Evolutionary conservation across 2,113 vertebrate species (phyloP).

Genomic region (Rhynchopsitta pachyrhyncha): DNA sequence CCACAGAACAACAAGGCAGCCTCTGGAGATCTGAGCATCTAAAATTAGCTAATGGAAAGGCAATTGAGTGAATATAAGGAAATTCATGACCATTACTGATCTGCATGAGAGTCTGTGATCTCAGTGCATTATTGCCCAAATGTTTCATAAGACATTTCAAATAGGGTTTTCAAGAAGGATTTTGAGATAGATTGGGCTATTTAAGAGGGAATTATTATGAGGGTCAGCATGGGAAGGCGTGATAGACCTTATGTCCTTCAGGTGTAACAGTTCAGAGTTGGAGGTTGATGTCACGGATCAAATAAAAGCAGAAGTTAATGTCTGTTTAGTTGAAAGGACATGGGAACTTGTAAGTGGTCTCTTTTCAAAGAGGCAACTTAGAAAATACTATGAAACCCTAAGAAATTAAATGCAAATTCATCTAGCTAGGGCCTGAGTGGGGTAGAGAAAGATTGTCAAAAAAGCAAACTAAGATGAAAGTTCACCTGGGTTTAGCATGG

Average conservation of each 20-base stretch:
- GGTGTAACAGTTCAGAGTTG: neutral
- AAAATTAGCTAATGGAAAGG: neutral
- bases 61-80: neutral
- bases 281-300: neutral
- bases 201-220: neutral
- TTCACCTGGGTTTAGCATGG: neutral
- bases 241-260: neutral
- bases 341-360: neutral
- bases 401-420: neutral
- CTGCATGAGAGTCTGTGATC: neutral
- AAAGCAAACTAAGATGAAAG: neutral
- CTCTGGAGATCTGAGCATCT: neutral
- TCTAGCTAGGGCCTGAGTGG: neutral
- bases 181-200: neutral
- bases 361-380: neutral
- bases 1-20: neutral
- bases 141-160: neutral
- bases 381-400: neutral
- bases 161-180: neutral
- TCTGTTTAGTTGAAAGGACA: neutral
- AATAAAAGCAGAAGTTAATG: neutral
- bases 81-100: neutral
- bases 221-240: accelerated
- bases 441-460: neutral
- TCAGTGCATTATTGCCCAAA: neutral